Evolutionary conservation across 2,888 invertebrate species (phyloP).

Genomic region (Troides helena): DNA sequence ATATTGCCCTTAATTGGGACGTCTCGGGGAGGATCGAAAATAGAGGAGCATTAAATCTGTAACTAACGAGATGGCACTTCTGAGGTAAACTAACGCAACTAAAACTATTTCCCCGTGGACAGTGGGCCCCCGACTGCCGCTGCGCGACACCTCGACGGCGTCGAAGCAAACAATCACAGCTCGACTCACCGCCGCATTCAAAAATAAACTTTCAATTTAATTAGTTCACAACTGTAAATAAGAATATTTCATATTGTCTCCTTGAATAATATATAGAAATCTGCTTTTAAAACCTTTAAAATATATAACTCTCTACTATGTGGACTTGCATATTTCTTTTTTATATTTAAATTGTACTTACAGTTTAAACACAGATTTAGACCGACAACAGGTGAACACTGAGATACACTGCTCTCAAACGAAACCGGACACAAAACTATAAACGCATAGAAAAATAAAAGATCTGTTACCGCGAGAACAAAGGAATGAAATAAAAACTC

Average conservation of each 20-base stretch:
- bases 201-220: slow-evolving; percentile 51
- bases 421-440: slow-evolving; percentile 43
- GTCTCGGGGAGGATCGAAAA: slow-evolving; percentile 15
- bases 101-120: slow-evolving; percentile 49
- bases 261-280: slow-evolving; percentile 74
- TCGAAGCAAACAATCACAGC: slow-evolving; percentile 62
- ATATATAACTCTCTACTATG: slow-evolving; percentile 67
- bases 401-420: slow-evolving; percentile 54
- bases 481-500: slow-evolving; percentile 67
- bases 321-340: slow-evolving; percentile 61
- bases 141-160: slow-evolving; percentile 55
- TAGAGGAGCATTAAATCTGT: slow-evolving; percentile 35
- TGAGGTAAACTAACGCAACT: slow-evolving; percentile 71
- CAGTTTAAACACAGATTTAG: slow-evolving; percentile 67
- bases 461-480: slow-evolving; percentile 71
- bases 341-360: slow-evolving; percentile 73
- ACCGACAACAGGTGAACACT: slow-evolving; percentile 61
- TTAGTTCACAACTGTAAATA: slow-evolving; percentile 70
- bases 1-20: slow-evolving; percentile 43
- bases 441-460: slow-evolving; percentile 78
- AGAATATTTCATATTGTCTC: slow-evolving; percentile 75
- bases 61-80: slow-evolving; percentile 61
- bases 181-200: slow-evolving; percentile 39
- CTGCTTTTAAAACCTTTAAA: slow-evolving; percentile 70
- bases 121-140: slow-evolving; percentile 32